phyloP scores from a whole-genome alignment of 1,140 invertebrate genomes.

The Bombus impatiens region DNA sequence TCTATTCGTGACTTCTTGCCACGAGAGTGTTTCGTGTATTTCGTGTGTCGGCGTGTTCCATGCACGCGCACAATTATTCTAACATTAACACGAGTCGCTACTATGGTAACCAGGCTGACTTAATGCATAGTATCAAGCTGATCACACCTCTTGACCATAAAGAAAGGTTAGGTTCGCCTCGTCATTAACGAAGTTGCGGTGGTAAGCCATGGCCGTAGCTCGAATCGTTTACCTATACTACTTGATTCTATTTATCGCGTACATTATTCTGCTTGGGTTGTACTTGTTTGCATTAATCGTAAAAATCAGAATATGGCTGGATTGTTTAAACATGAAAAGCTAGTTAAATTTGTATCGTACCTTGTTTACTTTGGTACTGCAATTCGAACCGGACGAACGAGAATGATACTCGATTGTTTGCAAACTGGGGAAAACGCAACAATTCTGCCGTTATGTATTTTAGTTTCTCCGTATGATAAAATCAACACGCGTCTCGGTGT shows the following conservation, averaged over 20 bases:
- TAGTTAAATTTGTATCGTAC: not conserved
- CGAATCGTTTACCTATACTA: not conserved
- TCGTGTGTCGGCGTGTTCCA: conserved; percentile 38
- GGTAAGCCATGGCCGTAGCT: not conserved
- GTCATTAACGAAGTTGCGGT: not conserved
- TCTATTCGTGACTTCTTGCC: not conserved
- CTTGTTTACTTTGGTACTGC: not conserved
- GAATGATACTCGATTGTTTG: not conserved
- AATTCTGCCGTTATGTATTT: not conserved
- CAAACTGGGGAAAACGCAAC: not conserved
- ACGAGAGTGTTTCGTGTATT: conserved; percentile 7
- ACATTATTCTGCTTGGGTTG: not conserved
- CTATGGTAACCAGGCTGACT: conserved; percentile 35
- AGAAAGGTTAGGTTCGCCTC: not conserved
- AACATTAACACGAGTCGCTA: conserved; percentile 34
- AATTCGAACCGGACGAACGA: not conserved
- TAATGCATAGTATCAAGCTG: conserved; percentile 46
- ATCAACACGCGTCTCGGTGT: not conserved
- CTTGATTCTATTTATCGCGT: conserved; percentile 1
- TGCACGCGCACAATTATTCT: conserved; percentile 62
- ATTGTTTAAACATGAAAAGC: not conserved
- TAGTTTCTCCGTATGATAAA: not conserved
- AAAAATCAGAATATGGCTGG: not conserved
- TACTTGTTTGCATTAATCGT: not conserved
- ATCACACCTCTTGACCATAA: conserved; percentile 20